Conservation (phyloP, 2,113 vertebrate species). For the Pica pica region DNA sequence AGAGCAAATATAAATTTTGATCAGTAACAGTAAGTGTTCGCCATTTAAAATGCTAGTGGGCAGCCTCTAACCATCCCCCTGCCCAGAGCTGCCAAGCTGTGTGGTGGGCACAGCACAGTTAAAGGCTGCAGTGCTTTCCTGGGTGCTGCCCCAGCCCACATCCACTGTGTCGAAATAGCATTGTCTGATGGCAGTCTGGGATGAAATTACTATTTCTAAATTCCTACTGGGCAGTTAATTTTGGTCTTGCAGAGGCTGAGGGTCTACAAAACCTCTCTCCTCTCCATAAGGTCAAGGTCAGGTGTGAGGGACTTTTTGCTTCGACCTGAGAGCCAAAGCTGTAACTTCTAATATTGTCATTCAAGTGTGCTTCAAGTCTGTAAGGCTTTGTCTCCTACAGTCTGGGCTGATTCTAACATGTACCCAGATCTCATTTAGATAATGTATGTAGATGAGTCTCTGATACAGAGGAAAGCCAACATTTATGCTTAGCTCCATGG, state of each 20-base stretch:
- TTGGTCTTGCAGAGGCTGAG: not conserved
- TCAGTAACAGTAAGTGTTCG: conserved; percentile 55
- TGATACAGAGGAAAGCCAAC: not conserved
- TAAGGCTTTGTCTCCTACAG: not conserved
- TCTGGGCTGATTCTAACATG: not conserved
- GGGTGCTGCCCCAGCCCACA: not conserved
- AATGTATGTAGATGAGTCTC: not conserved
- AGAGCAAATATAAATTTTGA: conserved; percentile 71
- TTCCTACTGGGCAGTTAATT: not conserved
- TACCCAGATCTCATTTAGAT: not conserved
- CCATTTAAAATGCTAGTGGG: conserved; percentile 34
- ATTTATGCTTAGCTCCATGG: not conserved
- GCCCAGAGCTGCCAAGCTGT: not conserved
- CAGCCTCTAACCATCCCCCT: not conserved
- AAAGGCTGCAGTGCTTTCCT: not conserved
- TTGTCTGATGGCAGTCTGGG: not conserved
- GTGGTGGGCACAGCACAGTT: not conserved
- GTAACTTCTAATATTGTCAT: not conserved
- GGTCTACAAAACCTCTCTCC: not conserved
- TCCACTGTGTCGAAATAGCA: not conserved
- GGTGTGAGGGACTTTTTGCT: not conserved
- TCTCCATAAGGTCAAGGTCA: not conserved
- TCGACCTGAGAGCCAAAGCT: not conserved
- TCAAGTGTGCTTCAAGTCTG: not conserved
- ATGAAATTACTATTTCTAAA: conserved; percentile 7